A percentile compares a stretch with the other conserved stretches of the same genome.
Evolutionary conservation across 2,797 vertebrate genomes (phyloP).

Genomic region (Eulemur rubriventer): DNA sequence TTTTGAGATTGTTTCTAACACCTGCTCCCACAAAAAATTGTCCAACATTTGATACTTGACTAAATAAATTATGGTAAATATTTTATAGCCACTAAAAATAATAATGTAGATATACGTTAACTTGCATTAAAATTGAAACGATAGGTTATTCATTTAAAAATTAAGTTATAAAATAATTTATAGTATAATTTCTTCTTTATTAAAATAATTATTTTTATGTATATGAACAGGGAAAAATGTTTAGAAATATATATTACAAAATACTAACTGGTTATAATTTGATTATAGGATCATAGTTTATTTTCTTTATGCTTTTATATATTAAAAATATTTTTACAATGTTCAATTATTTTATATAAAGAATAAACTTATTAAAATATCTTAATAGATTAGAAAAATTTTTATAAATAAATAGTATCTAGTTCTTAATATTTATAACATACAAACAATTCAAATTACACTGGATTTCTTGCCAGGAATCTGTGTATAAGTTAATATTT

Average conservation of each 20-base stretch:
- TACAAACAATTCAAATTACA: neutral
- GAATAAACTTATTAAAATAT: conserved; percentile 3
- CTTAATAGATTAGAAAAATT: neutral
- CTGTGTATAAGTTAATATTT: neutral
- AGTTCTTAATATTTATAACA: neutral
- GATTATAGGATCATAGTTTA: neutral
- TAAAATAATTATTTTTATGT: neutral
- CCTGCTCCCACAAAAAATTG: neutral
- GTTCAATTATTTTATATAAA: neutral
- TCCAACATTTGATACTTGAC: neutral
- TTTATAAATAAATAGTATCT: neutral
- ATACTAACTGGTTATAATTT: neutral
- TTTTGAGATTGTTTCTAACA: neutral
- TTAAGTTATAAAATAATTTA: conserved; percentile 9
- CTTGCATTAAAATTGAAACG: neutral
- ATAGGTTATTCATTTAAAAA: neutral
- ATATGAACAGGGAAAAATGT: neutral
- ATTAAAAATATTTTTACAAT: neutral
- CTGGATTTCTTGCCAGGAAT: neutral
- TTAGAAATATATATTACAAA: neutral
- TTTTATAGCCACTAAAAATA: neutral
- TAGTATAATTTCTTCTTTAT: neutral
- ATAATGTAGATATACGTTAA: neutral
- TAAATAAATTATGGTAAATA: conserved; percentile 26
- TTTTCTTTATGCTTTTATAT: neutral